Evolutionary conservation across 2,888 invertebrate genomes (phyloP).

Genomic region (Alloscopus bannaensis): DNA sequence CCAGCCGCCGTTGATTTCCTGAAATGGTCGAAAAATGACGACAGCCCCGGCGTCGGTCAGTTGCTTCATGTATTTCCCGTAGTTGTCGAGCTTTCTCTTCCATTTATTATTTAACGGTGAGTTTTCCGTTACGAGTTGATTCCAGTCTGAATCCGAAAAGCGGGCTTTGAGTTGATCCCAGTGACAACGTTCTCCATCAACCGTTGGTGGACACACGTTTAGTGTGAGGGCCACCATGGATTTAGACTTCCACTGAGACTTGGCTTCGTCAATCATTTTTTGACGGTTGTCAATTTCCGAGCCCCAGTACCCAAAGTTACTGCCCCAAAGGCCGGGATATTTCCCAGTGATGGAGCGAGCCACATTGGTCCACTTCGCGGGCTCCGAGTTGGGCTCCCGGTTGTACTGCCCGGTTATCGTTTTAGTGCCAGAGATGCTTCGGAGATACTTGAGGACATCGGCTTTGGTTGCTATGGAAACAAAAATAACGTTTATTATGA

Average conservation of each 20-base stretch:
- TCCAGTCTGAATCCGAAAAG: slow-evolving; percentile 63
- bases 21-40: slow-evolving; percentile 63
- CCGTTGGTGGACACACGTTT: slow-evolving; percentile 68
- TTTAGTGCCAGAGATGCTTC: slow-evolving; percentile 59
- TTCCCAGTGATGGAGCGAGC: slow-evolving; percentile 64
- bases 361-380: slow-evolving; percentile 59
- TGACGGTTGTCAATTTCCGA: slow-evolving; percentile 64
- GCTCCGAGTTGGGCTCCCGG: slow-evolving; percentile 68
- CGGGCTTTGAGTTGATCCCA: slow-evolving; percentile 64
- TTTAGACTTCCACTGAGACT: slow-evolving; percentile 66
- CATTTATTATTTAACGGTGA: slow-evolving; percentile 58
- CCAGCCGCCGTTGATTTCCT: slow-evolving; percentile 71
- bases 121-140: slow-evolving; percentile 54
- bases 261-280: slow-evolving; percentile 65
- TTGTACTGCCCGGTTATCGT: slow-evolving; percentile 68
- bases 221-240: slow-evolving; percentile 65
- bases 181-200: slow-evolving; percentile 67
- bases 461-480: slow-evolving; percentile 31
- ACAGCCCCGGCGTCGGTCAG: slow-evolving; percentile 64
- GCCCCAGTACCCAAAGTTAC: slow-evolving; percentile 65
- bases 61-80: slow-evolving; percentile 63
- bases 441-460: slow-evolving; percentile 53
- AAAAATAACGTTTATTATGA: too few species aligned
- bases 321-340: slow-evolving; percentile 67
- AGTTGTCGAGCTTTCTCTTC: slow-evolving; percentile 65